These are phyloP conservation scores for Ridgeia piscesae DNA, from an alignment of 1,140 invertebrate genomes.

Conservation along the genomic window DNA sequence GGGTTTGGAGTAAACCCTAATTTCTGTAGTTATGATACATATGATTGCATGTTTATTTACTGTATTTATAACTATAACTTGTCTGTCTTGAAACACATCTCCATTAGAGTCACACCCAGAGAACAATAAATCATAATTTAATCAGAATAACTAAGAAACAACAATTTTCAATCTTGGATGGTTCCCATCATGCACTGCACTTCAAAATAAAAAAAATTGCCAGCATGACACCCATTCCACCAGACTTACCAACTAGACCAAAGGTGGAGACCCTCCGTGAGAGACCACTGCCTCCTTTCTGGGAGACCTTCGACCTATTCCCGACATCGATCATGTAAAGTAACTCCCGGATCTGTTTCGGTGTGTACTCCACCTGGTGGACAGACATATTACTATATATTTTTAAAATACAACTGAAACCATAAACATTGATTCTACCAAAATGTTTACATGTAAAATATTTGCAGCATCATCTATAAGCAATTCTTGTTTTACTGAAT, in stretches of 20 bases:
- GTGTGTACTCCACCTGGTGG: constrained; percentile 75
- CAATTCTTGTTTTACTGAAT: background rate
- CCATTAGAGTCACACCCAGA: background rate
- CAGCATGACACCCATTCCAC: background rate
- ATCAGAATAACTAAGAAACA: background rate
- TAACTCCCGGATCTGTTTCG: constrained; percentile 81
- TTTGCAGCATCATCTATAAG: background rate
- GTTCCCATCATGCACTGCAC: background rate
- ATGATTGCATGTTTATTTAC: background rate
- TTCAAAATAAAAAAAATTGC: background rate
- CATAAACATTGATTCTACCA: background rate
- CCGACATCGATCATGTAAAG: constrained; percentile 81
- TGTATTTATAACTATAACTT: background rate
- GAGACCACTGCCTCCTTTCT: constrained; percentile 62
- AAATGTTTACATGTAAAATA: too few relatives aligned
- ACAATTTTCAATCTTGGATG: background rate
- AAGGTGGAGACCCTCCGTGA: constrained; percentile 82
- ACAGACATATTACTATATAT: background rate
- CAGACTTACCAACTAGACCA: constrained; percentile 79
- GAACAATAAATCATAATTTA: background rate
- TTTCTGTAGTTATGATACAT: background rate
- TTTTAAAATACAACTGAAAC: too few relatives aligned
- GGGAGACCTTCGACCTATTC: constrained; percentile 65
- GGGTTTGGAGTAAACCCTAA: background rate
- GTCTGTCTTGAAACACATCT: background rate